Conservation (phyloP, 2,888 invertebrate species). For the Hypselothyrea guttata region DNA sequence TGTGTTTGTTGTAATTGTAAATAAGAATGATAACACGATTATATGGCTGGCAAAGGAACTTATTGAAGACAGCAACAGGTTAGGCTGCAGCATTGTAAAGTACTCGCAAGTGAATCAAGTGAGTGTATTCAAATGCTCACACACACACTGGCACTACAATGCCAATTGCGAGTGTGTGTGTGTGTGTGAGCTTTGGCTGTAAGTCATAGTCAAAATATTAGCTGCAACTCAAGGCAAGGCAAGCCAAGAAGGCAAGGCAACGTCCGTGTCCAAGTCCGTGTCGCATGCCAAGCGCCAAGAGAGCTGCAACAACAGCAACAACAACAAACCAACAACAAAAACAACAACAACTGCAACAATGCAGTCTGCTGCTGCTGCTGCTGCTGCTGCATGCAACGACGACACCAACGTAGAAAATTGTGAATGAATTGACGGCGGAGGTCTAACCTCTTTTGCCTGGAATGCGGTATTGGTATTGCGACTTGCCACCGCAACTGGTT, state of each 20-base stretch:
- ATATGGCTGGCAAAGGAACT: constrained; percentile 65
- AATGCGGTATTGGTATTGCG: constrained; percentile 79
- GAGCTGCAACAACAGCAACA: constrained; percentile 1
- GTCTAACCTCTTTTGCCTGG: constrained; percentile 77
- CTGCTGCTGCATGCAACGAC: constrained; percentile 26
- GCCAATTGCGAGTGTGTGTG: too few relatives aligned
- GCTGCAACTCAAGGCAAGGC: neutral
- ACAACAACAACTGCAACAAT: constrained; percentile 43
- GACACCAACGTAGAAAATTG: constrained; percentile 71
- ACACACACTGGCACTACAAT: too few relatives aligned
- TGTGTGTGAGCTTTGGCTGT: too few relatives aligned
- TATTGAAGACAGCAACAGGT: constrained; percentile 63
- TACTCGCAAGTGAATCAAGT: constrained; percentile 24
- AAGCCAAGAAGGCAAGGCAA: constrained; percentile 16
- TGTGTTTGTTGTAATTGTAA: constrained; percentile 59
- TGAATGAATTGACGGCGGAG: constrained; percentile 81
- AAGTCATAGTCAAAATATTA: neutral
- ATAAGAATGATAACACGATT: constrained; percentile 70
- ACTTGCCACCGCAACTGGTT: constrained; percentile 75
- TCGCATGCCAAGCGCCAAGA: constrained; percentile 59
- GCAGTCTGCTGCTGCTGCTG: constrained; percentile 16
- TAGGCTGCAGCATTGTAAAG: constrained; percentile 23
- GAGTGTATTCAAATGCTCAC: constrained; percentile 13
- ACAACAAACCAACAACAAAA: constrained; percentile 14
- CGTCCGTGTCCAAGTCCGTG: constrained; percentile 51